phyloP scores from a whole-genome alignment of 2,797 vertebrate species.

The Lateolabrax maculatus region DNA sequence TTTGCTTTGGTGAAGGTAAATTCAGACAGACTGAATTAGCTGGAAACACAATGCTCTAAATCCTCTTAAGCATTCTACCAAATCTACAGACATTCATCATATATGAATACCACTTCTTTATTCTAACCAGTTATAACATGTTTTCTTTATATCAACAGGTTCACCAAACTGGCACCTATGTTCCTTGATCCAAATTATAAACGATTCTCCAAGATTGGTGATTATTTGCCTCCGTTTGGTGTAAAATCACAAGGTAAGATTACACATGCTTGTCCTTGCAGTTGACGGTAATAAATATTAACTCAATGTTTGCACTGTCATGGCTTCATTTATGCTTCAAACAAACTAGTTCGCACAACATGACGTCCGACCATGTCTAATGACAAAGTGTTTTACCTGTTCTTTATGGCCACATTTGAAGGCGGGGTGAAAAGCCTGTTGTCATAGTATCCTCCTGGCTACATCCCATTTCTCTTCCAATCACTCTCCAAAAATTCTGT shows the following conservation, averaged over 20 bases:
- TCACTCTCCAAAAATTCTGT: background rate
- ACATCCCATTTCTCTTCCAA: background rate
- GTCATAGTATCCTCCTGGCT: background rate
- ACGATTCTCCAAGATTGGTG: slow-evolving; percentile 88
- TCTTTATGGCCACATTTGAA: background rate
- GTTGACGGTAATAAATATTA: background rate
- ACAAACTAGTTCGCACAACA: background rate
- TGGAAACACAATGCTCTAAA: slow-evolving; percentile 58
- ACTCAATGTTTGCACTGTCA: background rate
- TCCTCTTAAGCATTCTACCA: slow-evolving; percentile 56
- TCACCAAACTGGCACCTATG: slow-evolving; percentile 91
- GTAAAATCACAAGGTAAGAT: slow-evolving; percentile 93
- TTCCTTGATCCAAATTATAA: slow-evolving; percentile 93
- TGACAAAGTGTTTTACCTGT: background rate
- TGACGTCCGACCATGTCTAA: background rate
- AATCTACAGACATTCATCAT: slow-evolving; percentile 32
- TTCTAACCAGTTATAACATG: slow-evolving; percentile 40
- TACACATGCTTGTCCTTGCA: background rate
- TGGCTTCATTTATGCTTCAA: background rate
- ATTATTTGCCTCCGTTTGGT: slow-evolving; percentile 91
- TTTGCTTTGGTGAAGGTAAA: slow-evolving; percentile 49
- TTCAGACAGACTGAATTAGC: slow-evolving; percentile 53
- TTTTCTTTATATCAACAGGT: slow-evolving; percentile 84
- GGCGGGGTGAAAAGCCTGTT: background rate
- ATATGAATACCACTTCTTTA: slow-evolving; percentile 14